phyloP scores from a whole-genome alignment of 2,888 invertebrate genomes.

The Tinea semifulvella region DNA sequence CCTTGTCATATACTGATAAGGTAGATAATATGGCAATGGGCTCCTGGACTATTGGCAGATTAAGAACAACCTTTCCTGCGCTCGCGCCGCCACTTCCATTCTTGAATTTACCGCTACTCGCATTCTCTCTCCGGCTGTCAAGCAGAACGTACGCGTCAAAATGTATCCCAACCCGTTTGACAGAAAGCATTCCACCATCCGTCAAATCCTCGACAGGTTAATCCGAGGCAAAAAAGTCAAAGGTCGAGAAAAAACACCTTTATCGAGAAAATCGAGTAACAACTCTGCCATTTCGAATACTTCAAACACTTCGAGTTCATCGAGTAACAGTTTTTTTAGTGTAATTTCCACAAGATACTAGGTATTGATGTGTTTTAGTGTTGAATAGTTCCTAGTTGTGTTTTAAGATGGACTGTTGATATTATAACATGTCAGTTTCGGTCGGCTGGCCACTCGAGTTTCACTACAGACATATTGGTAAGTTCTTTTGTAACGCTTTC shows the following conservation, averaged over 20 bases:
- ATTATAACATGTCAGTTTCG: no score
- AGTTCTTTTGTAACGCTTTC: background rate
- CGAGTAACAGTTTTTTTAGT: conserved; percentile 4
- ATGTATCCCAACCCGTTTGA: conserved; percentile 78
- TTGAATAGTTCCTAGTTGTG: background rate
- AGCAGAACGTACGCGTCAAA: conserved; percentile 20
- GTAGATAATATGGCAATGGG: no score
- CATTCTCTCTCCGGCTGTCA: background rate
- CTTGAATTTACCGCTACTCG: background rate
- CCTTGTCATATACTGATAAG: no score
- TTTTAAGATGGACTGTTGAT: no score
- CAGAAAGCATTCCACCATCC: conserved; percentile 74
- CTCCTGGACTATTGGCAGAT: no score
- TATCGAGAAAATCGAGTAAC: conserved; percentile 38
- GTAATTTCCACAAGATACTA: background rate
- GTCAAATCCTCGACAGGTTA: conserved; percentile 71
- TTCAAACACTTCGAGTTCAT: background rate
- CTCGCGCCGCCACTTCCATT: background rate
- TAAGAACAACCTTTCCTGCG: no score
- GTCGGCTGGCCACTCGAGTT: background rate
- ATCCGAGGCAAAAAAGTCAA: conserved; percentile 48
- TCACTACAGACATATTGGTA: conserved; percentile 6
- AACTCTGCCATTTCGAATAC: conserved; percentile 32
- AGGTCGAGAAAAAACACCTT: conserved; percentile 31
- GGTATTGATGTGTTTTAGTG: background rate